Conservation (phyloP, 1,140 invertebrate species). For the Dendrolimus kikuchii region DNA sequence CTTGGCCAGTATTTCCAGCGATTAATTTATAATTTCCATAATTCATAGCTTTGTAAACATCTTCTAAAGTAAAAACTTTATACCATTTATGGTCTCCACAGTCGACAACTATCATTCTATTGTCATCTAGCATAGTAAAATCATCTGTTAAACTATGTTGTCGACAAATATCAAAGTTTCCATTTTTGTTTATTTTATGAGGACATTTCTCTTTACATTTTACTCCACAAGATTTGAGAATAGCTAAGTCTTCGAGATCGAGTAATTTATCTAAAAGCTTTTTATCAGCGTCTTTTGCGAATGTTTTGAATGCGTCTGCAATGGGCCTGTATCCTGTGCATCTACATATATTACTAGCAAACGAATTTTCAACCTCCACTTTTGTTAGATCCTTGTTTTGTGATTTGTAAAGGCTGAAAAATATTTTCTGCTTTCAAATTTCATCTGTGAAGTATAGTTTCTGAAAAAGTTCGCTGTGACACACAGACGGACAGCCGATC, state of each 20-base stretch:
- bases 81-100: conserved; percentile 57
- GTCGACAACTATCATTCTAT: conserved; percentile 26
- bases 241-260: conserved; percentile 74
- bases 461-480: no score
- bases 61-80: conserved; percentile 64
- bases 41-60: conserved; percentile 44
- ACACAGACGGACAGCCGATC: no score
- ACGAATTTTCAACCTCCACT: conserved; percentile 81
- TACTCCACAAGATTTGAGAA: conserved; percentile 28
- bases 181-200: conserved; percentile 14
- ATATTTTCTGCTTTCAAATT: not conserved
- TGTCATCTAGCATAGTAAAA: conserved; percentile 22
- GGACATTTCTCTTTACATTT: conserved; percentile 25
- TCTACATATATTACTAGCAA: conserved; percentile 87
- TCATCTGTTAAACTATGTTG: conserved; percentile 14
- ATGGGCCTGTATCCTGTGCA: conserved; percentile 92
- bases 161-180: conserved; percentile 7
- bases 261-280: conserved; percentile 57
- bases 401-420: conserved; percentile 35
- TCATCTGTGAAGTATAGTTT: not conserved
- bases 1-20: conserved; percentile 55
- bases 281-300: conserved; percentile 75
- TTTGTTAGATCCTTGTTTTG: conserved; percentile 70
- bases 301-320: conserved; percentile 86
- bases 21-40: conserved; percentile 39